Conservation (phyloP, 2,797 vertebrate species). For the Crenichthys baileyi region DNA sequence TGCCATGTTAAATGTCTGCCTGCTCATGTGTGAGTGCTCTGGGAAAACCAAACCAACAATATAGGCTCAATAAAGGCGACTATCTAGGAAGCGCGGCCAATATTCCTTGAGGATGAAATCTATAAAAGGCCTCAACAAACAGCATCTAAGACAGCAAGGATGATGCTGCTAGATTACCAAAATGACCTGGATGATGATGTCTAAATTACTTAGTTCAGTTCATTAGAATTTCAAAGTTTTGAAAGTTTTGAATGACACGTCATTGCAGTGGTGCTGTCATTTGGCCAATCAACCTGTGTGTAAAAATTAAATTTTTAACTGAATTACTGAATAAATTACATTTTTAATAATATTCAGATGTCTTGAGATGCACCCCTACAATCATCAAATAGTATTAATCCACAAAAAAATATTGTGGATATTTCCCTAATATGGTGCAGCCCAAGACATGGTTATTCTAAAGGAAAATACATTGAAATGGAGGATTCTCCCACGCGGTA, state of each 20-base stretch:
- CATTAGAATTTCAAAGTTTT: background rate
- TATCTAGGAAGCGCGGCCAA: no score
- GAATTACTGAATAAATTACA: background rate
- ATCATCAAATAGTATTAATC: background rate
- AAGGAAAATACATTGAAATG: background rate
- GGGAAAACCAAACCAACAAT: background rate
- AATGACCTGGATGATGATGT: background rate
- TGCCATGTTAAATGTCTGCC: conserved; percentile 30
- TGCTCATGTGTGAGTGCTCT: conserved; percentile 3
- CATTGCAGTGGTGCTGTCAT: no score
- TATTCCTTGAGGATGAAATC: conserved; percentile 66
- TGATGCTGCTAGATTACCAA: background rate
- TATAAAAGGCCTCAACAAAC: conserved; percentile 31
- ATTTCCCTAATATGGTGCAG: background rate
- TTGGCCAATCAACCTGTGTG: background rate
- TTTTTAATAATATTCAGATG: background rate
- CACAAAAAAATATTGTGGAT: background rate
- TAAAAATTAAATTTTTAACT: background rate
- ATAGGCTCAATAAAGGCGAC: background rate
- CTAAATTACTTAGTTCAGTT: background rate
- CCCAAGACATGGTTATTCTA: background rate
- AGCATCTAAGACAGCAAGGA: background rate
- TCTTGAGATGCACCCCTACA: background rate
- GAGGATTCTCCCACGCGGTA: conserved; percentile 3
- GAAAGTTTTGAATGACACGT: no score